Evolutionary conservation across 2,888 invertebrate species (phyloP), one percentile per base, ranked within the genome.

Genomic region (Crematogaster levior): DNA sequence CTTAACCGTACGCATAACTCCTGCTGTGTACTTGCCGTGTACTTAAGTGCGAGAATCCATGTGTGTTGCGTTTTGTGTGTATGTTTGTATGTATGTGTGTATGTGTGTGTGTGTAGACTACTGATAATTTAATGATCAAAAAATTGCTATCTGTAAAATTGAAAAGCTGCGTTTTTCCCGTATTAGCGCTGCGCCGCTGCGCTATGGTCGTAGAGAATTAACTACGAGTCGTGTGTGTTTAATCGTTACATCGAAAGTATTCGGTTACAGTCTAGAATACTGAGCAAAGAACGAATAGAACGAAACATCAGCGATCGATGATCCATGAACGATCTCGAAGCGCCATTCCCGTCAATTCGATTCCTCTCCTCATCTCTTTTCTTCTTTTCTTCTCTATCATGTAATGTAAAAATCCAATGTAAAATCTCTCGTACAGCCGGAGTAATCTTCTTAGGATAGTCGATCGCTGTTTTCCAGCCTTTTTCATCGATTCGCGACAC

Each of bases 281-380:
- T 86, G 89, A 90, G 89, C 86, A 88, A 90, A 86, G 89, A 86
- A 88, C 82, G 81, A 89, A 88, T 81, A n/a, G n/a, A n/a, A n/a
- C n/a, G n/a, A n/a, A n/a, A 84, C 85, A 86, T 72, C 74, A 30
- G 66, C 68, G 88, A 83, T 85, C 88, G 77, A 80, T 82, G 75
- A 85, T 86, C 72, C 86, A 27, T 37, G 79, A 82, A 70, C 70
- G 63, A 73, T 56, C 68, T 66, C 27, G 77, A 43, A 66, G 56
- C 43, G 48, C 56, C 68, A 56, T 63, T 51, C 37, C n/a, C 48
- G 51, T 56, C 7, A 68, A 68, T 68, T 68, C 24, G 30, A 18
- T 43, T 77, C 53, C 27, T 66, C 66, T n/a, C 40, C 30, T 15
- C 15, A 7, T 37, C 21, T 46, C n/a, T 53, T n/a, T 68, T 30